These are phyloP conservation scores for Stichodactyla helianthus DNA, from an alignment of 64 coral and sea anemone genomes.

Conservation along the genomic window DNA sequence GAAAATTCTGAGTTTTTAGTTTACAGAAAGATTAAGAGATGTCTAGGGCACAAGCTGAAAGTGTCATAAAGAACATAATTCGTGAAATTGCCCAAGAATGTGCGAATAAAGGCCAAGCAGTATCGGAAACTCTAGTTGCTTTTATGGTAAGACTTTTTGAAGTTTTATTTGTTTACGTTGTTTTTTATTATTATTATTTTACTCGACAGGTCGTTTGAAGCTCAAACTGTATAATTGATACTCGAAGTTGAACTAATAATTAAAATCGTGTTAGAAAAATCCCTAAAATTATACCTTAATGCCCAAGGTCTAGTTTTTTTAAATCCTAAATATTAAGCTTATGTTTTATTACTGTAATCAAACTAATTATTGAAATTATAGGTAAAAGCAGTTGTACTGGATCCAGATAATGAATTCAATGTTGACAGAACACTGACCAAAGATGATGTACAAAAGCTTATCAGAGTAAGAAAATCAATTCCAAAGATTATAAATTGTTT, in stretches of 20 bases:
- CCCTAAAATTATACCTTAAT: too few species aligned
- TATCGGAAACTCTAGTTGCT: conserved; percentile 93
- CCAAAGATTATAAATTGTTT: too few species aligned
- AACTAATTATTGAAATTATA: conserved; percentile 1
- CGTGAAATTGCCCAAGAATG: conserved; percentile 99
- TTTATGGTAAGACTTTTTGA: conserved; percentile 70
- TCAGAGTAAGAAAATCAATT: conserved; percentile 41
- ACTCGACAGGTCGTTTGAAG: not conserved
- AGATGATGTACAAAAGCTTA: conserved; percentile 99
- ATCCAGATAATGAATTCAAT: conserved; percentile 96
- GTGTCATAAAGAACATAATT: conserved; percentile 99
- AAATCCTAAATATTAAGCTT: too few species aligned
- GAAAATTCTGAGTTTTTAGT: not conserved
- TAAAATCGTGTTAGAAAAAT: too few species aligned
- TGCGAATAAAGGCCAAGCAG: conserved; percentile 88
- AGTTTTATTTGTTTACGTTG: not conserved
- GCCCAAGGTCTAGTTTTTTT: not conserved
- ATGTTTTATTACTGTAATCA: too few species aligned
- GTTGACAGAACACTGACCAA: conserved; percentile 97
- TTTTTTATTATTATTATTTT: not conserved
- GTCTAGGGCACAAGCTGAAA: conserved; percentile 98
- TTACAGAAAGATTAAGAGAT: conserved; percentile 14
- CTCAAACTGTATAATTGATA: not conserved
- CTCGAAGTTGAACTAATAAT: not conserved
- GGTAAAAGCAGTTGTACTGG: conserved; percentile 97